Percentiles rank a stretch among this genome's conserved stretches.
phyloP scores from a whole-genome alignment of 2,888 invertebrate species.

The Thalpophila matura region DNA sequence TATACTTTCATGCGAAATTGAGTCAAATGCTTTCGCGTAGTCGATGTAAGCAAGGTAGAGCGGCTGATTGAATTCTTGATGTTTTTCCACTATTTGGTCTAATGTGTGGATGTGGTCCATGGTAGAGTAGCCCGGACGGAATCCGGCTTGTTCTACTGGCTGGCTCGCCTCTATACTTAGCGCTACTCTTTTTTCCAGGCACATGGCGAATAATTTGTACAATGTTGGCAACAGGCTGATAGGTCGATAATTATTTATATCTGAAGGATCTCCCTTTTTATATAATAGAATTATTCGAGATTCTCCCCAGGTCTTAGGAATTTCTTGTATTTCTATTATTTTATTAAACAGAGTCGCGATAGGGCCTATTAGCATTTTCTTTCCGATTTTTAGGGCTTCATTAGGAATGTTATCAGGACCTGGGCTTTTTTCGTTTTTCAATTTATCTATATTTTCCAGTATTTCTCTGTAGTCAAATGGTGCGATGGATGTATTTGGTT shows the following conservation, averaged over 20 bases:
- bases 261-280: conserved; percentile 20
- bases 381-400: conserved; percentile 30
- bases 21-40: not conserved
- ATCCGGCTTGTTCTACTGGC: not conserved
- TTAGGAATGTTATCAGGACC: conserved; percentile 33
- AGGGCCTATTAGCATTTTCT: not conserved
- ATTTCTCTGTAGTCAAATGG: not conserved
- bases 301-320: conserved; percentile 14
- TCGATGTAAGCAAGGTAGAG: not conserved
- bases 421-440: conserved; percentile 22
- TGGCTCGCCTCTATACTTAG: not conserved
- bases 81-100: conserved; percentile 8
- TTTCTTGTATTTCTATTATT: conserved; percentile 20
- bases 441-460: conserved; percentile 2
- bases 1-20: not conserved
- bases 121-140: not conserved
- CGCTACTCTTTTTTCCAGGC: conserved; percentile 1
- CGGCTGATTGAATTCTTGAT: conserved; percentile 5
- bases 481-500: too few species aligned
- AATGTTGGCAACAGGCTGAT: conserved; percentile 21
- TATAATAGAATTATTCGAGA: conserved; percentile 32
- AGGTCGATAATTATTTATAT: conserved; percentile 21
- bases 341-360: conserved; percentile 23
- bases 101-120: not conserved
- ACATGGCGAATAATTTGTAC: conserved; percentile 22